Conservation (phyloP, 2,888 invertebrate species). For the Eupithecia centaureata region DNA sequence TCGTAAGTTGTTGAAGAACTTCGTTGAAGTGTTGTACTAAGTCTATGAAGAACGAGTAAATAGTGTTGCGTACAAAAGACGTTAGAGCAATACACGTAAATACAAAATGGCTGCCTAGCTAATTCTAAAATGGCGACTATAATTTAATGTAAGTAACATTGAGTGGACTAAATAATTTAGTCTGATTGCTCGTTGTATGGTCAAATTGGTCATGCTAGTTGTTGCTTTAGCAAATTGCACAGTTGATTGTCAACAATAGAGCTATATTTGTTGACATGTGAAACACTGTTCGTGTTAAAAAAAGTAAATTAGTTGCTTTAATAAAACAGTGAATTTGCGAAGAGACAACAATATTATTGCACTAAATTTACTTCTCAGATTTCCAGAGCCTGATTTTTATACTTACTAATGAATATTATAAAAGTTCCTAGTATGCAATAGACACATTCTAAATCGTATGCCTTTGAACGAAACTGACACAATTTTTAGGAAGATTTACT, state of each 20-base stretch:
- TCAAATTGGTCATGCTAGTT: not conserved
- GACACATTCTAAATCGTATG: conserved; percentile 1
- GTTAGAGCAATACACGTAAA: not conserved
- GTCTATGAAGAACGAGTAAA: not conserved
- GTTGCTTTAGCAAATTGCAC: not conserved
- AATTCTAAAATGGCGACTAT: not conserved
- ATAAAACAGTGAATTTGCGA: not conserved
- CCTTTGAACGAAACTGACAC: not conserved
- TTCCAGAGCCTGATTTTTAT: conserved; percentile 20
- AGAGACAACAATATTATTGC: conserved; percentile 4
- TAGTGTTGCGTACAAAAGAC: not conserved
- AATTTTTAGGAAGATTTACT: not conserved
- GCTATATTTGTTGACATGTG: not conserved
- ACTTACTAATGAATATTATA: conserved; percentile 22
- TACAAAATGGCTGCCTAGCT: not conserved
- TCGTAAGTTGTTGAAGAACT: not conserved
- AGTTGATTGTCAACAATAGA: conserved; percentile 1
- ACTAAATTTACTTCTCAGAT: not conserved
- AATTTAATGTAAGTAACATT: not conserved
- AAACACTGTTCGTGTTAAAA: conserved; percentile 12
- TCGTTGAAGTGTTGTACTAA: not conserved
- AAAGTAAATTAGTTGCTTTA: not conserved
- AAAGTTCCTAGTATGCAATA: conserved; percentile 46
- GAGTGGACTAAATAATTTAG: not conserved
- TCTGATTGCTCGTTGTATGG: not conserved